A percentile compares a stretch with the other conserved stretches of the same genome.
These are phyloP conservation scores for Karalla daura DNA, from an alignment of 2,797 vertebrate genomes.

Conservation along the genomic window DNA sequence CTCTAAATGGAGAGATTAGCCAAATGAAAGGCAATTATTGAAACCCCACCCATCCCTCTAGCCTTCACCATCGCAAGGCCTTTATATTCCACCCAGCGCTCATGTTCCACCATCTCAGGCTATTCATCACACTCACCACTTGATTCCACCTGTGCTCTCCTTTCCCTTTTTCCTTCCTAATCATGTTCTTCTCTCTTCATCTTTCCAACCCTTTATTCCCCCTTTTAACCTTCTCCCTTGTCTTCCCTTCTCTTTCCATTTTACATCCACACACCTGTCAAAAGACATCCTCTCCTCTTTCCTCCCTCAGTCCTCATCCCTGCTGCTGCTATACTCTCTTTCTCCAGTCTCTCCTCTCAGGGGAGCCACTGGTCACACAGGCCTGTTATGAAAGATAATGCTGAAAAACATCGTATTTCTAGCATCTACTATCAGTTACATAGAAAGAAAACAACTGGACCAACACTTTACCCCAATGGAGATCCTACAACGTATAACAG, in stretches of 20 bases:
- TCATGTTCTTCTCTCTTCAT: conserved; percentile 40
- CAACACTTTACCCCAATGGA: conserved; percentile 1
- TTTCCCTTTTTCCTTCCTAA: background rate
- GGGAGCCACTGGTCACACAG: conserved; percentile 50
- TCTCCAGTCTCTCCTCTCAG: conserved; percentile 13
- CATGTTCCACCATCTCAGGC: conserved; percentile 40
- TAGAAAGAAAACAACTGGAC: conserved; percentile 19
- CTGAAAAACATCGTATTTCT: conserved; percentile 54
- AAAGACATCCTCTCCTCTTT: conserved; percentile 21
- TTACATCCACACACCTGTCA: conserved; percentile 20
- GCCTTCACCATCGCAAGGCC: conserved; percentile 45
- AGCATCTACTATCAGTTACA: conserved; percentile 46
- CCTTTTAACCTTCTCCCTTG: conserved; percentile 38
- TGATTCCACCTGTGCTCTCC: conserved; percentile 53
- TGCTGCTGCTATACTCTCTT: conserved; percentile 8
- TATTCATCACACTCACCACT: conserved; percentile 59
- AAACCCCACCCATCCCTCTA: conserved; percentile 61
- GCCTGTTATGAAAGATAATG: conserved; percentile 39
- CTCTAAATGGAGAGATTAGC: conserved; percentile 79
- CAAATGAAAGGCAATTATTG: conserved; percentile 79
- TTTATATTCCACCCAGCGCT: conserved; percentile 35
- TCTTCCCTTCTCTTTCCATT: conserved; percentile 30
- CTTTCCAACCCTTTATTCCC: conserved; percentile 40
- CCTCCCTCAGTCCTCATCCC: conserved; percentile 1
- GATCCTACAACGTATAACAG: background rate